Evolutionary conservation across 2,113 vertebrate genomes (phyloP).

Genomic region (Crotalus tigris): DNA sequence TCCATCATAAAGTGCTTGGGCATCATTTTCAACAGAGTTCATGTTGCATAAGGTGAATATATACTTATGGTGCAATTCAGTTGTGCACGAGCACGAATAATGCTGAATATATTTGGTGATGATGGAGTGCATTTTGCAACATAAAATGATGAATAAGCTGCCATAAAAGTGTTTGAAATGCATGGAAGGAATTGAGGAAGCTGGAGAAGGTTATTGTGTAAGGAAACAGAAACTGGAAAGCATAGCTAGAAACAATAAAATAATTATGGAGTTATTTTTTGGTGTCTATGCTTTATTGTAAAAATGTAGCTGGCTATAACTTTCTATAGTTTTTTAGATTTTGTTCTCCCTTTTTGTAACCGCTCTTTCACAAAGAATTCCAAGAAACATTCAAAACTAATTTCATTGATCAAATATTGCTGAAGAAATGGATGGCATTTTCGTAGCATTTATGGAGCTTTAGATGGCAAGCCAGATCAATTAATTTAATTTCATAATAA

Average conservation of each 20-base stretch:
- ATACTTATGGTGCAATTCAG: neutral
- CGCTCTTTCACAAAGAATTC: neutral
- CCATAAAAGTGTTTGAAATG: constrained; percentile 10
- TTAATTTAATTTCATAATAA: neutral
- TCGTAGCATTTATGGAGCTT: neutral
- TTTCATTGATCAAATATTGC: neutral
- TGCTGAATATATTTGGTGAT: constrained; percentile 1
- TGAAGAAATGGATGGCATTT: neutral
- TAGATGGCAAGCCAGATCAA: neutral
- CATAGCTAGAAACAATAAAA: neutral
- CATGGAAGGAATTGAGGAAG: neutral
- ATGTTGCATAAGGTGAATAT: neutral
- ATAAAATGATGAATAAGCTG: constrained; percentile 55
- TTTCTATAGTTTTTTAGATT: neutral
- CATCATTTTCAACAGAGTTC: neutral
- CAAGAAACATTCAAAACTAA: neutral
- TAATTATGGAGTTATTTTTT: constrained; percentile 47
- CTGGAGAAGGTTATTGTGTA: neutral
- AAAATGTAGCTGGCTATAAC: constrained; percentile 57
- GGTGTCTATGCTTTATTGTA: constrained; percentile 69
- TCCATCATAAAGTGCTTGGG: neutral
- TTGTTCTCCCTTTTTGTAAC: neutral
- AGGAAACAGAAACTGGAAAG: neutral
- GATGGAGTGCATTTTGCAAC: constrained; percentile 48
- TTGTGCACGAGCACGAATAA: neutral